Percentiles rank a stretch among this genome's conserved stretches.
phyloP scores from a whole-genome alignment of 2,888 invertebrate genomes.

The Girardia tigrina region DNA sequence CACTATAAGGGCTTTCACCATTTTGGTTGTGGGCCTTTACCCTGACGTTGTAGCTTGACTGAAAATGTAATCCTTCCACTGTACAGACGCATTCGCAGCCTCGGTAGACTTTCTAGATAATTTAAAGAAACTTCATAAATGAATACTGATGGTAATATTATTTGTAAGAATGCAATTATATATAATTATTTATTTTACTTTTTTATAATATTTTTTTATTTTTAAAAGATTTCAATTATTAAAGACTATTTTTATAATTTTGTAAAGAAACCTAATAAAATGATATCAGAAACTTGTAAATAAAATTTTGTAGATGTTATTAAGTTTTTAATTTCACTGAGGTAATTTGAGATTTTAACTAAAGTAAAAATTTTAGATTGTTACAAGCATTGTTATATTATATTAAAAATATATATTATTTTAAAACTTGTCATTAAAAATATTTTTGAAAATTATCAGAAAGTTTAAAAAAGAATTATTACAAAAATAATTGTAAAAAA shows the following conservation, averaged over 20 bases:
- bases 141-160: neutral
- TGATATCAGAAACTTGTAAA: neutral
- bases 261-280: neutral
- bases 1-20: constrained; percentile 83
- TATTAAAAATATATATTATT: no score
- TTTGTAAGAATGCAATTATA: neutral
- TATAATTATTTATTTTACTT: neutral
- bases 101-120: constrained; percentile 88
- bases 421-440: no score
- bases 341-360: no score
- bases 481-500: no score
- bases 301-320: no score
- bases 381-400: no score
- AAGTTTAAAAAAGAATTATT: no score
- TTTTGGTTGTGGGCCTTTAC: constrained; percentile 87
- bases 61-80: constrained; percentile 89
- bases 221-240: neutral
- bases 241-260: neutral
- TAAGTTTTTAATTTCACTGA: no score
- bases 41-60: constrained; percentile 83
- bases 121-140: no score
- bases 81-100: constrained; percentile 93
- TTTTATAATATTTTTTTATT: neutral
- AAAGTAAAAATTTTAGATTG: no score
- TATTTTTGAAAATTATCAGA: no score